Evolutionary conservation across 2,888 invertebrate species (phyloP).

Genomic region (Yponomeuta malinellus): DNA sequence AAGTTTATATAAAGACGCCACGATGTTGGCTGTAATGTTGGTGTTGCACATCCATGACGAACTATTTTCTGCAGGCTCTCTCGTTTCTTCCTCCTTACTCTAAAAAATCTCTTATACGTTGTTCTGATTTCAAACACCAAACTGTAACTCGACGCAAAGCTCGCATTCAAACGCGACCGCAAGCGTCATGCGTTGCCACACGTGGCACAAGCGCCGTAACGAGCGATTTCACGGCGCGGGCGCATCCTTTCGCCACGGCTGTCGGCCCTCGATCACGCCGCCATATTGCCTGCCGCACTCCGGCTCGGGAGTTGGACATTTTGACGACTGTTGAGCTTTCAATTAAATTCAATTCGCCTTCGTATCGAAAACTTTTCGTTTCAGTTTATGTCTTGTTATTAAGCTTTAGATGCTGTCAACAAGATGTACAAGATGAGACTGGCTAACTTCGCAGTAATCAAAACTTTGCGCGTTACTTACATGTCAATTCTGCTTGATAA

Average conservation of each 20-base stretch:
- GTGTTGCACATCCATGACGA: no score
- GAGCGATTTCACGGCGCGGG: conserved; percentile 63
- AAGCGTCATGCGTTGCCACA: conserved; percentile 6
- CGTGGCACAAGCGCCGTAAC: conserved; percentile 44
- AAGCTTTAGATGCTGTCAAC: background rate
- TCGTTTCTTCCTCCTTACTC: no score
- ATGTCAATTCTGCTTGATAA: no score
- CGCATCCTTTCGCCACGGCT: conserved; percentile 71
- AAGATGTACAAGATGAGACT: no score
- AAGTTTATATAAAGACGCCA: no score
- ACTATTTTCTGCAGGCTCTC: no score
- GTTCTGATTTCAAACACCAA: background rate
- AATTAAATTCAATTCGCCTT: no score
- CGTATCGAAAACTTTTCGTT: no score
- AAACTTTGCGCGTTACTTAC: no score
- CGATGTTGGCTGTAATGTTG: no score
- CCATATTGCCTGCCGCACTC: conserved; percentile 41
- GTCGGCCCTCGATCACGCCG: conserved; percentile 55
- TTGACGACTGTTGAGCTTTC: background rate
- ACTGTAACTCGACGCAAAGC: background rate
- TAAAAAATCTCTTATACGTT: background rate
- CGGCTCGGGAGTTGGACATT: background rate
- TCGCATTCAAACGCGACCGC: background rate
- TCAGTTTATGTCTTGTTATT: no score
- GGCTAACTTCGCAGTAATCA: no score